phyloP scores from a whole-genome alignment of 2,797 vertebrate genomes.

The Synanceia verrucosa region DNA sequence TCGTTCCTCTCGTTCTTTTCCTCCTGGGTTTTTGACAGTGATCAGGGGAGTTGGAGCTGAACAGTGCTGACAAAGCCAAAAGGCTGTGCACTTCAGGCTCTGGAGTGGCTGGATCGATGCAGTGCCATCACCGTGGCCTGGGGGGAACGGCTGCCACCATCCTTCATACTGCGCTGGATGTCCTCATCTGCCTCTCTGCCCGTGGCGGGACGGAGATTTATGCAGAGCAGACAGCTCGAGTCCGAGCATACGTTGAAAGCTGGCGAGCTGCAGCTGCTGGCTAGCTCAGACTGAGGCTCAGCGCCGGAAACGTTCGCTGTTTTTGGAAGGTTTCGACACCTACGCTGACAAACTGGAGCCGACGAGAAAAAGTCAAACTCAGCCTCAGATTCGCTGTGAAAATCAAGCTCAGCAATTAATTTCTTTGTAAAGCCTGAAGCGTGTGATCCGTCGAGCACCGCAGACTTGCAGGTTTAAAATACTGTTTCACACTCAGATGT shows the following conservation, averaged over 20 bases:
- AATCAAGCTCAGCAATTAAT: constrained; percentile 49
- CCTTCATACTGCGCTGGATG: constrained; percentile 75
- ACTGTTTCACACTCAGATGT: constrained; percentile 23
- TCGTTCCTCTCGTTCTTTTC: constrained; percentile 27
- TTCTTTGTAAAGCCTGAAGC: constrained; percentile 29
- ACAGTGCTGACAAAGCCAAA: constrained; percentile 81
- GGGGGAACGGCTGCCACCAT: constrained; percentile 73
- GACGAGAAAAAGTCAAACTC: constrained; percentile 38
- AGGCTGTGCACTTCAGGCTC: constrained; percentile 68
- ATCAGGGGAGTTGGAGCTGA: constrained; percentile 67
- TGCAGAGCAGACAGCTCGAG: constrained; percentile 54
- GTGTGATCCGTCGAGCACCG: constrained; percentile 12
- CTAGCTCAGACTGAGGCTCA: constrained; percentile 12
- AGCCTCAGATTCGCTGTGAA: constrained; percentile 24
- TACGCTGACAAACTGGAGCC: constrained; percentile 50
- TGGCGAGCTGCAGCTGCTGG: constrained; percentile 47
- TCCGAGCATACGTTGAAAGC: constrained; percentile 57
- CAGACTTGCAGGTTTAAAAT: constrained; percentile 46
- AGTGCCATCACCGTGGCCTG: constrained; percentile 67
- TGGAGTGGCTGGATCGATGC: constrained; percentile 77
- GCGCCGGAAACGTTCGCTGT: constrained; percentile 12
- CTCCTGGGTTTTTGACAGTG: constrained; percentile 66
- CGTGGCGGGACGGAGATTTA: constrained; percentile 54
- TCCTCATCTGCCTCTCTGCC: constrained; percentile 74
- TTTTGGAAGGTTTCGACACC: constrained; percentile 41